Conservation (phyloP, 2,888 invertebrate species). For the Octodonta nipae region DNA sequence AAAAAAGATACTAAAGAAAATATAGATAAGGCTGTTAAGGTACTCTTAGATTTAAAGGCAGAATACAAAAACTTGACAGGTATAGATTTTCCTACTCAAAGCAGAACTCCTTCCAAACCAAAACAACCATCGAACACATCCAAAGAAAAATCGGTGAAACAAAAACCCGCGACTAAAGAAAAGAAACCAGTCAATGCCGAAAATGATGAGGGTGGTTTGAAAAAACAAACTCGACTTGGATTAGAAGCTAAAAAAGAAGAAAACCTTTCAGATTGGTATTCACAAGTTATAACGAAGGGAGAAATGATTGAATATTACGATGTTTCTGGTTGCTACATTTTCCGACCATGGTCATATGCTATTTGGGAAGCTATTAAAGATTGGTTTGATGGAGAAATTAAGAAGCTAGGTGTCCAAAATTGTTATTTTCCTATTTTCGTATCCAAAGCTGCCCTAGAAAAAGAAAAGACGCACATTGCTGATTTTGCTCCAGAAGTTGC, state of each 20-base stretch:
- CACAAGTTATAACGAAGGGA: constrained; percentile 80
- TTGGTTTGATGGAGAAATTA: constrained; percentile 78
- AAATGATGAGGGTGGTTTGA: constrained; percentile 38
- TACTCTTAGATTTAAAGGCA: constrained; percentile 38
- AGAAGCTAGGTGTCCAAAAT: constrained; percentile 85
- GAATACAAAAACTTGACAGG: constrained; percentile 46
- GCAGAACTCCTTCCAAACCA: constrained; percentile 23
- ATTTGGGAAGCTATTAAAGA: constrained; percentile 87
- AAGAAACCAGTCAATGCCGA: constrained; percentile 20
- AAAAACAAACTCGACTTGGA: constrained; percentile 87
- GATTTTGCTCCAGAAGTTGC: constrained; percentile 97
- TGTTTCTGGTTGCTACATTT: constrained; percentile 96
- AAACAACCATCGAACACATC: constrained; percentile 17
- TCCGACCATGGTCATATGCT: constrained; percentile 91
- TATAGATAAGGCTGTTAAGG: constrained; percentile 37
- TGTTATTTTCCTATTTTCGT: constrained; percentile 99
- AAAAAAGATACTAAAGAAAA: constrained; percentile 36
- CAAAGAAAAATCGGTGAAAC: constrained; percentile 28
- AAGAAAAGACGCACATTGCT: constrained; percentile 91
- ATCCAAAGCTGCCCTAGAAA: constrained; percentile 74
- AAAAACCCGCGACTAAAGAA: constrained; percentile 26
- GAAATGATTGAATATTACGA: constrained; percentile 99
- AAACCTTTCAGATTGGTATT: constrained; percentile 94
- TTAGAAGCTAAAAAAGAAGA: constrained; percentile 86
- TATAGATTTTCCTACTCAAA: constrained; percentile 36